Evolutionary conservation across 2,113 vertebrate genomes (phyloP).

Genomic region (Podarcis raffonei): DNA sequence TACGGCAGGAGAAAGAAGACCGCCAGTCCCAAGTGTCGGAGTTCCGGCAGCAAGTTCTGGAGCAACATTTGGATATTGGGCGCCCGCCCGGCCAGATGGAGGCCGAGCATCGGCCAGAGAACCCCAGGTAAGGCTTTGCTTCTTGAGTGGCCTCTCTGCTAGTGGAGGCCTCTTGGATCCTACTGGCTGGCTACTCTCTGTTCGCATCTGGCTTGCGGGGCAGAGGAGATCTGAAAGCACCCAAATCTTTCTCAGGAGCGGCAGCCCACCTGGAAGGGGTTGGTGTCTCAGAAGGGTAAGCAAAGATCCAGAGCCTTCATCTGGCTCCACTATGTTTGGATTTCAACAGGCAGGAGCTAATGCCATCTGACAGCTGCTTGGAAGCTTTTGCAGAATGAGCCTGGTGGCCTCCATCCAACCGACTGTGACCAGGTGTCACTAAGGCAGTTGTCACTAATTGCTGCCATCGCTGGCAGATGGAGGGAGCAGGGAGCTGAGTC

Average conservation of each 20-base stretch:
- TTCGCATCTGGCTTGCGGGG: neutral
- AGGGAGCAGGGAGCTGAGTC: neutral
- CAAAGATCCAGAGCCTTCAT: neutral
- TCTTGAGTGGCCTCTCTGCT: neutral
- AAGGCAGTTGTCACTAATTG: conserved; percentile 46
- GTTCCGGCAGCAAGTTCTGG: conserved; percentile 95
- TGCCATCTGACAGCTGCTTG: conserved; percentile 58
- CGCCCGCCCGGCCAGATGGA: conserved; percentile 75
- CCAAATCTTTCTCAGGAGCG: neutral
- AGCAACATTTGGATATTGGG: conserved; percentile 95
- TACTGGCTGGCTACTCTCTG: neutral
- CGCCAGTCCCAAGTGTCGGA: conserved; percentile 97
- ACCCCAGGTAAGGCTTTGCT: conserved; percentile 80
- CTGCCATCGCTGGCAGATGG: conserved; percentile 14
- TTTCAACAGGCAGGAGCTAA: neutral
- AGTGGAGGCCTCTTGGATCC: neutral
- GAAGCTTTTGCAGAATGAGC: conserved; percentile 43
- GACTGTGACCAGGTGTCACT: conserved; percentile 55
- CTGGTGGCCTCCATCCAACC: conserved; percentile 51
- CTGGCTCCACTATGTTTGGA: neutral
- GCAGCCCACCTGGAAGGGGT: too few relatives aligned
- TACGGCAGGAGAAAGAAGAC: conserved; percentile 97
- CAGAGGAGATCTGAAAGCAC: neutral
- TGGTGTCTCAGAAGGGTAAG: neutral
- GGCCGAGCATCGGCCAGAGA: conserved; percentile 83